Conservation (phyloP, 2,113 vertebrate genomes). For the Sphaerodactylus townsendi region DNA sequence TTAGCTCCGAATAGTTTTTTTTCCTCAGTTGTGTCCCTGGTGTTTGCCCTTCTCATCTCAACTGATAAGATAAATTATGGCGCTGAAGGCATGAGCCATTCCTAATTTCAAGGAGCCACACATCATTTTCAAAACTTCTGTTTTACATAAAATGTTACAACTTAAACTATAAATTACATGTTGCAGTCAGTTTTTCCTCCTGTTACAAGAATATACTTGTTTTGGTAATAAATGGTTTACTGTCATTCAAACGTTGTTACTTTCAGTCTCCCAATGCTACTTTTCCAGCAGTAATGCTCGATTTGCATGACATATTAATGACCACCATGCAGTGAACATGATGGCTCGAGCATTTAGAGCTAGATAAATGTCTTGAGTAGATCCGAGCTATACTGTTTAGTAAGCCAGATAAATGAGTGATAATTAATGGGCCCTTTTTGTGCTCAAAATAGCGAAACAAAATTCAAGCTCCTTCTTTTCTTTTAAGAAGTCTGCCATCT, state of each 20-base stretch:
- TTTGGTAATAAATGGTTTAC: constrained; percentile 17
- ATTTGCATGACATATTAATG: constrained; percentile 42
- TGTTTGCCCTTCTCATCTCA: background rate
- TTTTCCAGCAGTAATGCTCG: constrained; percentile 26
- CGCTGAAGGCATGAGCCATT: background rate
- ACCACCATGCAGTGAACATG: constrained; percentile 40
- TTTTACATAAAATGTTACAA: background rate
- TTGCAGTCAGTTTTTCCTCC: background rate
- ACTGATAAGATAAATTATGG: background rate
- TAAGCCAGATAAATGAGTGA: constrained; percentile 39
- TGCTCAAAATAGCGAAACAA: constrained; percentile 7
- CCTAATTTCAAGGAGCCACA: background rate
- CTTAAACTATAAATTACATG: constrained; percentile 6
- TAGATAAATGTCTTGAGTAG: constrained; percentile 8
- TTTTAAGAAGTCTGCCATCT: background rate
- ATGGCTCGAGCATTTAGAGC: constrained; percentile 24
- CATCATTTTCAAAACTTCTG: background rate
- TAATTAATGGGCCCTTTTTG: constrained; percentile 26
- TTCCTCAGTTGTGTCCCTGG: background rate
- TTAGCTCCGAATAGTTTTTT: no score
- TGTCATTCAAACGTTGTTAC: constrained; percentile 16
- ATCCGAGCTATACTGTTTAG: constrained; percentile 40
- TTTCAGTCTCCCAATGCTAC: constrained; percentile 26
- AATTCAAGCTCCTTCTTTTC: background rate
- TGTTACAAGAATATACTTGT: constrained; percentile 18